Evolutionary conservation across 2,888 invertebrate genomes (phyloP).

Genomic region (Deilephila elpenor): DNA sequence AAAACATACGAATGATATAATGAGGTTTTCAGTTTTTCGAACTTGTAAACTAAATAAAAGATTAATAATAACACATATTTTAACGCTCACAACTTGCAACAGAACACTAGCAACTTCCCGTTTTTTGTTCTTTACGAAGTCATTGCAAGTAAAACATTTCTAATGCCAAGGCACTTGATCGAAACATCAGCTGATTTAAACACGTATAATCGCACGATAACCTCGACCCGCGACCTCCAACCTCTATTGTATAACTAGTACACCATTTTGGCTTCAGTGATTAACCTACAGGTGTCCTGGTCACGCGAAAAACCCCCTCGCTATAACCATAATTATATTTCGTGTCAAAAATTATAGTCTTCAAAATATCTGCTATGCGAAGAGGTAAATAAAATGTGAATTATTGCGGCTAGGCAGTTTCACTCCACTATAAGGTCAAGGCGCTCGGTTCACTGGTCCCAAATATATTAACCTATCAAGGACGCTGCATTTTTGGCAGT

Average conservation of each 20-base stretch:
- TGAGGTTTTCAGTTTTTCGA: no score
- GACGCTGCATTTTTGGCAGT: neutral
- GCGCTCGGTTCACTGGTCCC: neutral
- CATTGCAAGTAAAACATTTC: neutral
- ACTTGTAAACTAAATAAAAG: no score
- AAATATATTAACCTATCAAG: constrained; percentile 22
- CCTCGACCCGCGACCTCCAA: neutral
- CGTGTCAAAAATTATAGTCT: neutral
- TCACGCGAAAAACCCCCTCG: neutral
- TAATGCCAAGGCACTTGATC: neutral
- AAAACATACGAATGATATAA: no score
- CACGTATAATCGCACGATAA: neutral
- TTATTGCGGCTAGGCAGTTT: neutral
- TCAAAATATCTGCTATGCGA: neutral
- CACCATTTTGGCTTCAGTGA: constrained; percentile 3
- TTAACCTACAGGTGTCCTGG: constrained; percentile 6
- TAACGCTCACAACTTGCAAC: no score
- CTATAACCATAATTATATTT: neutral
- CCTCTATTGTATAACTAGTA: neutral
- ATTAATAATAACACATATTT: no score
- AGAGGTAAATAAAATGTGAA: neutral
- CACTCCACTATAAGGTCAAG: neutral
- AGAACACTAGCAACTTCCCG: no score
- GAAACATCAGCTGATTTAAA: neutral
- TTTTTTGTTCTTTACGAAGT: neutral